Evolutionary conservation across 2,888 invertebrate species (phyloP).

Genomic region (Hemaris fuciformis): DNA sequence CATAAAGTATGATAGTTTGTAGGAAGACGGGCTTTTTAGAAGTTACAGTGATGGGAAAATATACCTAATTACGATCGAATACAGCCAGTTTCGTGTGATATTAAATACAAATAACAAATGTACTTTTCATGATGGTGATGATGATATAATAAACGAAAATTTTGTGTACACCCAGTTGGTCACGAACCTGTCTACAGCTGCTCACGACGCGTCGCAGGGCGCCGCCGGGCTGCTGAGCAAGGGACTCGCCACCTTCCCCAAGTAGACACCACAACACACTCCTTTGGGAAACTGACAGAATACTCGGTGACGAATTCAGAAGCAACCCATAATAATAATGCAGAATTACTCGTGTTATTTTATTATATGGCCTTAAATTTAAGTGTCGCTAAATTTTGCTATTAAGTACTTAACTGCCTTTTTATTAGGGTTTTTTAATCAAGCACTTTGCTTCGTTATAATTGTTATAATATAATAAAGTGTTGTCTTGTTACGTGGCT

Average conservation of each 20-base stretch:
- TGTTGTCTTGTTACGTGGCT: not conserved
- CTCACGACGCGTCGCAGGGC: constrained; percentile 70
- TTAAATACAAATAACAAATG: too few species aligned
- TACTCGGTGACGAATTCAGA: not conserved
- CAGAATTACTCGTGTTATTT: not conserved
- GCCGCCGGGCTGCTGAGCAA: constrained; percentile 77
- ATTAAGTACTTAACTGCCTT: not conserved
- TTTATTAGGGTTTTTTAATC: not conserved
- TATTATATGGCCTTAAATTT: not conserved
- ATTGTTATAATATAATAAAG: constrained; percentile 5
- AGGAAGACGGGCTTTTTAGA: too few species aligned
- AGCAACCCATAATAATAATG: not conserved
- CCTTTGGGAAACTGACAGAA: constrained; percentile 40
- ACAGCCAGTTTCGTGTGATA: too few species aligned
- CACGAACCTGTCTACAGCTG: constrained; percentile 58
- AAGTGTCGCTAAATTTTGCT: not conserved
- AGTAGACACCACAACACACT: constrained; percentile 44
- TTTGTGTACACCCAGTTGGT: constrained; percentile 52
- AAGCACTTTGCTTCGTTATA: constrained; percentile 9
- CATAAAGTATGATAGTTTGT: too few species aligned
- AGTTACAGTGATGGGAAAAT: too few species aligned
- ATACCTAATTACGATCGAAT: too few species aligned
- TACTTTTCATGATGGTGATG: too few species aligned
- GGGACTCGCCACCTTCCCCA: constrained; percentile 68
- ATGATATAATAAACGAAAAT: not conserved